phyloP scores from a whole-genome alignment of 2,888 invertebrate species.

The Hartigia nigra region DNA sequence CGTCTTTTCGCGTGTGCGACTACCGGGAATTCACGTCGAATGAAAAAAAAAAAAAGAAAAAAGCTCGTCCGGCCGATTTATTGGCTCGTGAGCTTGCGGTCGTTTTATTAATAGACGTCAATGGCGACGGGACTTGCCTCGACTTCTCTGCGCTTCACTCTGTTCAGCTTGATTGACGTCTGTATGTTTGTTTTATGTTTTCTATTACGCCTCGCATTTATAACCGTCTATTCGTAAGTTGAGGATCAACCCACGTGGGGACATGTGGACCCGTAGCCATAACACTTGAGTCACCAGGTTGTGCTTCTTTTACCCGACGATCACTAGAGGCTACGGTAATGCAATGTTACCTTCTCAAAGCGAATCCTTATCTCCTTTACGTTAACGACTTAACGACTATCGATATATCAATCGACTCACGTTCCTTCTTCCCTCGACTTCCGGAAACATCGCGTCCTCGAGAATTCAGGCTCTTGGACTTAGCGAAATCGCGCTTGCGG shows the following conservation, averaged over 20 bases:
- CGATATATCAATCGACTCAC: neutral
- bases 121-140: neutral
- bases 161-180: neutral
- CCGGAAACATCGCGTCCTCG: neutral
- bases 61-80: neutral
- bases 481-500: neutral
- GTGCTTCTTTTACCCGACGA: no score
- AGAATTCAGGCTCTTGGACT: neutral
- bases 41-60: neutral
- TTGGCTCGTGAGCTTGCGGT: slow-evolving; percentile 7
- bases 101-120: slow-evolving; percentile 4
- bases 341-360: no score
- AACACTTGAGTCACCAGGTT: neutral
- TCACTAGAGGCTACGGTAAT: no score
- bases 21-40: neutral
- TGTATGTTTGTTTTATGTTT: neutral
- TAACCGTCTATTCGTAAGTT: neutral
- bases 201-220: neutral
- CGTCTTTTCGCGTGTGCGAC: neutral
- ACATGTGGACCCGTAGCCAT: neutral
- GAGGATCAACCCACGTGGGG: neutral
- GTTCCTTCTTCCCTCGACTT: neutral
- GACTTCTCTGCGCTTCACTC: neutral
- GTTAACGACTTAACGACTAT: neutral
- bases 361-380: neutral